Conservation (phyloP, 2,888 invertebrate species). For the Mycalesis mineus region DNA sequence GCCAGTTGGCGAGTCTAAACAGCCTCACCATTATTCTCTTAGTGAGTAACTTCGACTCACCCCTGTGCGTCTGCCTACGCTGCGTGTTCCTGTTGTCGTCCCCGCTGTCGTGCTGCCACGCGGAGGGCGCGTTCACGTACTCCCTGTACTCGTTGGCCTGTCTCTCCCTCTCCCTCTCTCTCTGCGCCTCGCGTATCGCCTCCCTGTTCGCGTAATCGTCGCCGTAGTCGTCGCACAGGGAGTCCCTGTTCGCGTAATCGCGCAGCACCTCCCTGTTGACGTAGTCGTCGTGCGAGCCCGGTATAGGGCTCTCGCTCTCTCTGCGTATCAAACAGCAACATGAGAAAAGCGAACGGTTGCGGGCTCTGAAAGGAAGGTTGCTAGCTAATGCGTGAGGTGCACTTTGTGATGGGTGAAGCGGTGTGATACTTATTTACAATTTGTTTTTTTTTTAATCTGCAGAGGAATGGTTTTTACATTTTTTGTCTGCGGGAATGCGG, state of each 20-base stretch:
- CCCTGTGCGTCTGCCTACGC: constrained; percentile 57
- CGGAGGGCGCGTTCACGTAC: constrained; percentile 70
- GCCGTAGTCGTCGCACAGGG: constrained; percentile 68
- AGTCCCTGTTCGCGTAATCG: constrained; percentile 70
- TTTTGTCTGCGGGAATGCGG: not conserved
- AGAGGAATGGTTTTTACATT: not conserved
- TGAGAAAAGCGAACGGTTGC: constrained; percentile 68
- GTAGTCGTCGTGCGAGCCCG: constrained; percentile 67
- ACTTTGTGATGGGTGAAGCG: constrained; percentile 24
- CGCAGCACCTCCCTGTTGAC: constrained; percentile 67
- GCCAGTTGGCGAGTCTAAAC: too few relatives aligned
- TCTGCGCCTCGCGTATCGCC: constrained; percentile 71
- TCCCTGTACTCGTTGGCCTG: constrained; percentile 66
- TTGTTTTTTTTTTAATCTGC: not conserved
- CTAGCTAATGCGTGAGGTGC: constrained; percentile 49
- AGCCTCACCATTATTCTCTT: too few relatives aligned
- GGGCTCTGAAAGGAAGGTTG: constrained; percentile 60
- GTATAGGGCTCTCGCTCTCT: constrained; percentile 71
- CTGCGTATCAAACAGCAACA: constrained; percentile 75
- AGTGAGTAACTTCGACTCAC: constrained; percentile 35
- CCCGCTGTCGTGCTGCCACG: constrained; percentile 56
- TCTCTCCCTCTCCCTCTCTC: constrained; percentile 52
- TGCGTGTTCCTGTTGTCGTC: constrained; percentile 69
- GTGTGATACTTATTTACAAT: constrained; percentile 1
- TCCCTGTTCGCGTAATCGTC: constrained; percentile 75